phyloP scores from a whole-genome alignment of 2,888 invertebrate genomes.

The Drosophila kanekoi region DNA sequence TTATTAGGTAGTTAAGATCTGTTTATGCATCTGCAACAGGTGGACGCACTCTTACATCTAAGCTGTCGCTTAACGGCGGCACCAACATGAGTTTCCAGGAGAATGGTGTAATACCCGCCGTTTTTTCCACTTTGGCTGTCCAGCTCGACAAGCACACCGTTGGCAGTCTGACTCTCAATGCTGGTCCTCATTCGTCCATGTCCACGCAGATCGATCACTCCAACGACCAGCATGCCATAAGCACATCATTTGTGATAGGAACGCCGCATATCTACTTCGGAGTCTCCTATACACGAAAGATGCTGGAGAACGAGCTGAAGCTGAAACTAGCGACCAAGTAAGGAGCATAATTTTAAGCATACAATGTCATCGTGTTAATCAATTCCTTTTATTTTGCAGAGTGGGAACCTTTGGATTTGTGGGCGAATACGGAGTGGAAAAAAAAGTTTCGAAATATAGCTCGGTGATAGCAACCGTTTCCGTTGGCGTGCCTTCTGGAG shows the following conservation, averaged over 20 bases:
- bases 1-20: slow-evolving; percentile 29
- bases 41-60: slow-evolving; percentile 73
- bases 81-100: slow-evolving; percentile 91
- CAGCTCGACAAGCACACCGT: slow-evolving; percentile 95
- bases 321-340: slow-evolving; percentile 92
- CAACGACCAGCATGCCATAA: slow-evolving; percentile 89
- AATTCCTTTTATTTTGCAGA: slow-evolving; percentile 86
- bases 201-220: slow-evolving; percentile 93
- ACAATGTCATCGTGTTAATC: neutral
- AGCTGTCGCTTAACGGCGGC: slow-evolving; percentile 87
- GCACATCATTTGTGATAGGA: slow-evolving; percentile 92
- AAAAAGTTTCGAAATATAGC: slow-evolving; percentile 96
- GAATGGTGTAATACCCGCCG: slow-evolving; percentile 90
- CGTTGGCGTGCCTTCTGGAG: slow-evolving; percentile 94
- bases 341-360: slow-evolving; percentile 82
- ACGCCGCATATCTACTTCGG: slow-evolving; percentile 92
- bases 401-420: slow-evolving; percentile 94
- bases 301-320: slow-evolving; percentile 92
- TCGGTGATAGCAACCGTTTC: slow-evolving; percentile 93
- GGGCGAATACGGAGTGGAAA: slow-evolving; percentile 96
- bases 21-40: slow-evolving; percentile 45
- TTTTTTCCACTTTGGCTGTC: slow-evolving; percentile 92
- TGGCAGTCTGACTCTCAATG: slow-evolving; percentile 94
- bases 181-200: slow-evolving; percentile 90
- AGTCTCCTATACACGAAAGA: slow-evolving; percentile 91